phyloP scores from a whole-genome alignment of 2,888 invertebrate species.

The Caradrina clavipalpis region DNA sequence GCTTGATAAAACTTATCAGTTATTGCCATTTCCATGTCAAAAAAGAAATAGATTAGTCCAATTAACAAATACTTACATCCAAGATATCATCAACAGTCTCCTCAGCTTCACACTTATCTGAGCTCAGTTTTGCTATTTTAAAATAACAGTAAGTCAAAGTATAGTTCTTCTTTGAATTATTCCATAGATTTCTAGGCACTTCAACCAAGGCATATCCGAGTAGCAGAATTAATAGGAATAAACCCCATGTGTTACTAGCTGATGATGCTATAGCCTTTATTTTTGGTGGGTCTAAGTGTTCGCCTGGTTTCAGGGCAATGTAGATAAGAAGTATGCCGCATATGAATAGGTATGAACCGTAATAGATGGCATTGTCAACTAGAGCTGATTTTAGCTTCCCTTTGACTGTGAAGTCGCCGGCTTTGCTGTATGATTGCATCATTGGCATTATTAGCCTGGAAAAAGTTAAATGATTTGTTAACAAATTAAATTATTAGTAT shows the following conservation, averaged over 20 bases:
- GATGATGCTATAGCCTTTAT: constrained; percentile 99
- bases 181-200: constrained; percentile 98
- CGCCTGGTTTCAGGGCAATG: constrained; percentile 97
- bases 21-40: background rate
- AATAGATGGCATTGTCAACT: constrained; percentile 99
- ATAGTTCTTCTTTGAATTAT: constrained; percentile 96
- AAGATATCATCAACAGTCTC: constrained; percentile 98
- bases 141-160: constrained; percentile 97
- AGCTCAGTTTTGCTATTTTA: constrained; percentile 97
- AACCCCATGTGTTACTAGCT: constrained; percentile 99
- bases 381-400: constrained; percentile 98
- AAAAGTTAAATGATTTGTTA: constrained; percentile 54
- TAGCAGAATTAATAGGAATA: constrained; percentile 97
- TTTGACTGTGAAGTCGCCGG: constrained; percentile 98
- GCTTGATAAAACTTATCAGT: constrained; percentile 17
- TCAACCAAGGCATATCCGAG: constrained; percentile 98
- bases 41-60: background rate
- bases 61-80: constrained; percentile 91
- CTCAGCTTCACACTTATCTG: constrained; percentile 99
- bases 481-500: background rate
- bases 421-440: constrained; percentile 99
- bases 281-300: constrained; percentile 97
- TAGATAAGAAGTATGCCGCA: constrained; percentile 98
- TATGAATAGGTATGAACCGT: constrained; percentile 98
- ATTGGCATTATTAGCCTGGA: constrained; percentile 98